Conservation (phyloP, 2,113 vertebrate species). For the Eulemur macaco region DNA sequence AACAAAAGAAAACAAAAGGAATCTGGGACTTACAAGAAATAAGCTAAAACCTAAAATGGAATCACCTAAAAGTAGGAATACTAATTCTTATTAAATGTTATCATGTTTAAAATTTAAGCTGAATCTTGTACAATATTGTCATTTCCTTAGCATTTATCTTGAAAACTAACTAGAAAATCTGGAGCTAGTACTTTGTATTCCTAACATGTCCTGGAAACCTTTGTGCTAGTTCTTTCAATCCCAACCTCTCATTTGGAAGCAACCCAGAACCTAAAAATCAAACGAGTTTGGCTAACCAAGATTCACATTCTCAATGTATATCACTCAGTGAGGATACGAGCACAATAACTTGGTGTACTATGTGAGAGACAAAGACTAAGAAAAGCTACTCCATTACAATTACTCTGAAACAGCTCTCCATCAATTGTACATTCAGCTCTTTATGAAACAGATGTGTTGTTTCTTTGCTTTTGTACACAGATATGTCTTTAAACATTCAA, state of each 20-base stretch:
- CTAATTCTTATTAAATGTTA: constrained; percentile 15
- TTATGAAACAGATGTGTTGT: constrained; percentile 46
- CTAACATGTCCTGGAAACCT: constrained; percentile 30
- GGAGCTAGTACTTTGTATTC: constrained; percentile 52
- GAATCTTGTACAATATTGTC: constrained; percentile 29
- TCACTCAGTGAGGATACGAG: constrained; percentile 4
- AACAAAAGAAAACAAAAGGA: not conserved
- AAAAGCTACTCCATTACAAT: not conserved
- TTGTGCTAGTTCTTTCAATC: constrained; percentile 4
- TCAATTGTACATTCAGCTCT: constrained; percentile 7
- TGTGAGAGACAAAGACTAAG: not conserved
- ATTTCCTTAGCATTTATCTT: constrained; percentile 63
- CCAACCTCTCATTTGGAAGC: constrained; percentile 60
- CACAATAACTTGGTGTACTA: not conserved
- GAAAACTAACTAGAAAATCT: constrained; percentile 65
- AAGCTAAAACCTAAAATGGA: not conserved
- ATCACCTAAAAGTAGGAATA: not conserved
- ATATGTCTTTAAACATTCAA: constrained; percentile 47
- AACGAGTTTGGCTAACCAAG: constrained; percentile 34
- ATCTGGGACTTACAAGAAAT: not conserved
- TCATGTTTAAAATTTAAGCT: constrained; percentile 41
- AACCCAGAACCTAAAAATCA: constrained; percentile 33
- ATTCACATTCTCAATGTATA: constrained; percentile 7
- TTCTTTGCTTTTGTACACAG: constrained; percentile 59
- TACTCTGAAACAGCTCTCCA: not conserved